phyloP scores from a whole-genome alignment of 2,113 vertebrate genomes.

The western clawed frog (Xenopus tropicalis) region DNA sequence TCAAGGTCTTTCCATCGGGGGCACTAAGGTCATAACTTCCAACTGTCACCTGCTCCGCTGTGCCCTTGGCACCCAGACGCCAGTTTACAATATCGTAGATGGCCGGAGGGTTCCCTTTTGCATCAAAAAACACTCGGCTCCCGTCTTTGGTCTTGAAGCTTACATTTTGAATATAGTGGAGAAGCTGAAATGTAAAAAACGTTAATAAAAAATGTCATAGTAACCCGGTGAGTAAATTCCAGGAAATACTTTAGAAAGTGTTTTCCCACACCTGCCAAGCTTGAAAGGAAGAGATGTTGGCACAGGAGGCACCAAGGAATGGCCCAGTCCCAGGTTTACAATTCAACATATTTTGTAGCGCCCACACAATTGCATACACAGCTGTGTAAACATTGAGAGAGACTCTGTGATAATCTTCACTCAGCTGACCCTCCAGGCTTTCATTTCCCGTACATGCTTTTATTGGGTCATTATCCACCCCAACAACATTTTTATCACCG shows the following conservation, averaged over 20 bases:
- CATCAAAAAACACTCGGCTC: conserved; percentile 15
- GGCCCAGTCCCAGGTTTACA: conserved; percentile 10
- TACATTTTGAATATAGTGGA: conserved; percentile 22
- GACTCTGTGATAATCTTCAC: background rate
- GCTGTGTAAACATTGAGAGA: conserved; percentile 3
- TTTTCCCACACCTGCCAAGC: conserved; percentile 43
- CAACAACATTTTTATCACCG: too few relatives aligned
- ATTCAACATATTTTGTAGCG: conserved; percentile 26
- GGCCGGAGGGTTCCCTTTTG: conserved; percentile 25
- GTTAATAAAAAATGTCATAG: too few relatives aligned
- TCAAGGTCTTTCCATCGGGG: conserved; percentile 4
- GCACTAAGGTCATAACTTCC: conserved; percentile 13
- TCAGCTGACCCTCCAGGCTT: too few relatives aligned
- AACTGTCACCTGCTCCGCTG: conserved; percentile 4
- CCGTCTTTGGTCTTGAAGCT: background rate
- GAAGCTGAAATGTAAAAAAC: background rate
- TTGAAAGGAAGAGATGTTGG: background rate
- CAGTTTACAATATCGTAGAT: conserved; percentile 26
- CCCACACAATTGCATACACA: conserved; percentile 29
- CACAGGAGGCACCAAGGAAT: background rate
- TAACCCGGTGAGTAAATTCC: too few relatives aligned
- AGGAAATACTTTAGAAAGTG: too few relatives aligned
- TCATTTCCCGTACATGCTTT: too few relatives aligned
- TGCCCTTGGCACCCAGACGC: background rate
- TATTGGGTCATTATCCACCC: too few relatives aligned